Conservation (phyloP, 2,113 vertebrate species). For the Tenebrosternarchus preto region DNA sequence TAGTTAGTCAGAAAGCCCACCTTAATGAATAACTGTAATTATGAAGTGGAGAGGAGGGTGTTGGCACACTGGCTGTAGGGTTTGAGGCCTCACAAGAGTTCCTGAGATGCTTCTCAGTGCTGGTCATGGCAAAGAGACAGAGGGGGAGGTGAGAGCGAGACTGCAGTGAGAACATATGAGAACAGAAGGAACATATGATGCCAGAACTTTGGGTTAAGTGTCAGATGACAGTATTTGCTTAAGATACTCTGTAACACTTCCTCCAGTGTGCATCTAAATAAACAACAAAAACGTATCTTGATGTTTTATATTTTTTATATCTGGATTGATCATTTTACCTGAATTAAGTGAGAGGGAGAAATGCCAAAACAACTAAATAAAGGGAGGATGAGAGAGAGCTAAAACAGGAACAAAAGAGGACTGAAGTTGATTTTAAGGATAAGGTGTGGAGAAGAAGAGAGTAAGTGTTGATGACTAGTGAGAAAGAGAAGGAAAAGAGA, state of each 20-base stretch:
- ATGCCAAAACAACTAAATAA: too few species aligned
- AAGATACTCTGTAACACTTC: background rate
- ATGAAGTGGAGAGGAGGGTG: constrained; percentile 86
- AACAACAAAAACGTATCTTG: background rate
- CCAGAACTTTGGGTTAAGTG: constrained; percentile 2
- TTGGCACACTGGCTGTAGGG: constrained; percentile 73
- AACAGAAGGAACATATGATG: background rate
- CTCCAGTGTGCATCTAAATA: background rate
- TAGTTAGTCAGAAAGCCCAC: constrained; percentile 95
- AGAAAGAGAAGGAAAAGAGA: background rate
- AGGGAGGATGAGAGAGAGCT: background rate
- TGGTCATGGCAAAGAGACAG: constrained; percentile 8
- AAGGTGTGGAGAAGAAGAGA: too few species aligned
- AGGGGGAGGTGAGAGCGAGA: background rate
- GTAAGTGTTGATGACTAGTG: too few species aligned
- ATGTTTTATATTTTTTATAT: too few species aligned
- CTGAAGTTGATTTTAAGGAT: too few species aligned
- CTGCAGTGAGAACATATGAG: background rate
- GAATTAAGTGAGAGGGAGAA: background rate
- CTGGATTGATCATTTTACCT: too few species aligned
- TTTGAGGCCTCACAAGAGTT: constrained; percentile 15
- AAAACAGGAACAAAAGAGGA: too few species aligned
- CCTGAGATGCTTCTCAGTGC: constrained; percentile 56
- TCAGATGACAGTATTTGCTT: background rate
- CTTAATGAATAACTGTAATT: constrained; percentile 99